Conservation (phyloP, 1,140 invertebrate genomes). For the Musca domestica region DNA sequence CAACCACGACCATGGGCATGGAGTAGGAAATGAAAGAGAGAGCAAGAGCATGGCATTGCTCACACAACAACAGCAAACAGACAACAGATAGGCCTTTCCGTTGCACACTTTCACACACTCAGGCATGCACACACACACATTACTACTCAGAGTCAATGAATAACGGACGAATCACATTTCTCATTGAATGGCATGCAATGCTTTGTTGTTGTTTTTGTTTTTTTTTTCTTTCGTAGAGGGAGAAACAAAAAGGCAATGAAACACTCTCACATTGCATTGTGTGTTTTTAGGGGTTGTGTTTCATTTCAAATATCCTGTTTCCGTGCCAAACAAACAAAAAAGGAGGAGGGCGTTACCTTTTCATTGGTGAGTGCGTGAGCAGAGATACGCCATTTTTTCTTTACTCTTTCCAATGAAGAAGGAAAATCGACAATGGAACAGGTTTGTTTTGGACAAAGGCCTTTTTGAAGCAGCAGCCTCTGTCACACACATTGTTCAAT, state of each 20-base stretch:
- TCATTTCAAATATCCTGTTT: slow-evolving; percentile 14
- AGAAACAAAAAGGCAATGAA: too few species aligned
- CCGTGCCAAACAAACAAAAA: too few species aligned
- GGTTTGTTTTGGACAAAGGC: not conserved
- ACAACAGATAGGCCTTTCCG: not conserved
- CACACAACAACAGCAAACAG: not conserved
- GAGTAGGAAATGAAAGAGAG: not conserved
- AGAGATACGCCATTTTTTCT: slow-evolving; percentile 13
- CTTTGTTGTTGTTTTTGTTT: too few species aligned
- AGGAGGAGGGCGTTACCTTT: slow-evolving; percentile 3
- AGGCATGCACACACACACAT: too few species aligned
- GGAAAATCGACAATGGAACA: not conserved
- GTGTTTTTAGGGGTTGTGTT: not conserved
- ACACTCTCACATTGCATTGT: too few species aligned
- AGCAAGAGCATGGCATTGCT: not conserved
- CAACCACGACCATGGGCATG: too few species aligned
- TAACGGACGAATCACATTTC: too few species aligned
- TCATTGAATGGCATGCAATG: too few species aligned
- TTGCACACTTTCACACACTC: too few species aligned
- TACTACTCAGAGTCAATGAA: too few species aligned
- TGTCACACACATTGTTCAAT: not conserved
- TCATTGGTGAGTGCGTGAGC: too few species aligned
- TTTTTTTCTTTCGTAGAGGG: too few species aligned
- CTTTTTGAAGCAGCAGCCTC: not conserved
- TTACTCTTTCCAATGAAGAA: not conserved